These are phyloP conservation scores for Psephotus haematonotus DNA, from an alignment of 2,113 vertebrate species.

Conservation along the genomic window DNA sequence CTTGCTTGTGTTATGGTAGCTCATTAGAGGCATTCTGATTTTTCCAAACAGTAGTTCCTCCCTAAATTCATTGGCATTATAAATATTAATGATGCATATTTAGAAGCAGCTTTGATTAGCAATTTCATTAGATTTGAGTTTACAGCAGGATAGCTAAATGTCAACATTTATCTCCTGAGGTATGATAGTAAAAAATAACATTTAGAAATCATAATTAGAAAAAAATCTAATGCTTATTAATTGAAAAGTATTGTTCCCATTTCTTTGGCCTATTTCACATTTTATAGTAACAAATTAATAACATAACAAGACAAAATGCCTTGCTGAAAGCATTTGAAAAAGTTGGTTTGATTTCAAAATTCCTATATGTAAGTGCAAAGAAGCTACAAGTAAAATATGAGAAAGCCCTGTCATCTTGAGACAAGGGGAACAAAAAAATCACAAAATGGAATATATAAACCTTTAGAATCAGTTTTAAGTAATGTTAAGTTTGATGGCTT, in stretches of 20 bases:
- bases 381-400: background rate
- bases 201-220: background rate
- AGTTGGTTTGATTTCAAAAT: background rate
- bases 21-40: background rate
- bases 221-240: background rate
- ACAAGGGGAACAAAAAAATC: too few relatives aligned
- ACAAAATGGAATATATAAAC: too few relatives aligned
- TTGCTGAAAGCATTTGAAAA: background rate
- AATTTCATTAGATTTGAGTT: slow-evolving; percentile 3
- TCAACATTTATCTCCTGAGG: slow-evolving; percentile 5
- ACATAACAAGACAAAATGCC: background rate
- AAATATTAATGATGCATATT: slow-evolving; percentile 32
- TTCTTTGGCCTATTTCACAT: background rate
- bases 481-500: too few relatives aligned
- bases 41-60: background rate
- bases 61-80: background rate
- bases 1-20: background rate
- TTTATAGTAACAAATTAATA: background rate
- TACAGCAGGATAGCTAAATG: slow-evolving; percentile 11
- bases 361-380: background rate
- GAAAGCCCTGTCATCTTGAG: background rate
- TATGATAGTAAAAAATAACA: background rate
- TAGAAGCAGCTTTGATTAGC: slow-evolving; percentile 31
- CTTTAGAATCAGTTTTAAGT: too few relatives aligned
- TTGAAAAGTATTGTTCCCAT: background rate